Evolutionary conservation across 1,140 invertebrate species (phyloP), one percentile per base, ranked within the genome.

Genomic region (Holcopasites calliopsidis): DNA sequence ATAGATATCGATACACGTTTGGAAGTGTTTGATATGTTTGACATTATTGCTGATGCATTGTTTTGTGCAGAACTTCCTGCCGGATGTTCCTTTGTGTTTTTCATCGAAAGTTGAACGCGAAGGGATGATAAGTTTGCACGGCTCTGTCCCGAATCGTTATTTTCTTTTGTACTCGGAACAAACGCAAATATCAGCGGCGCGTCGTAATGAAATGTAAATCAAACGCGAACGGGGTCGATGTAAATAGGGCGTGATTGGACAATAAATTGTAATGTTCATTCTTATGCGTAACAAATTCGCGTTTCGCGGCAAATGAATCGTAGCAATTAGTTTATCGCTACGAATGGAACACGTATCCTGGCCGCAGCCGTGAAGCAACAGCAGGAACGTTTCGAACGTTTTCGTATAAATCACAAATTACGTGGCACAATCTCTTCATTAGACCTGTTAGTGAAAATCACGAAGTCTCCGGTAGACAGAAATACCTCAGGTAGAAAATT

Each of bases 121-220:
- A 33, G 33, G 28, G 10, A 61, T 26, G 58, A 38, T 60, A 40
- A 60, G 57, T 60, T 64, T 10, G 31, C 40, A n/a, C 16, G 26
- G n/a, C 18, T 47, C 44, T n/a, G 16, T 61, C 38, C 16, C 58
- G 10, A 11, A 23, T 4, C 40, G 21, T 35, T 50, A 31, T 33
- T 23, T 23, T 23, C 13, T 4, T 44, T 35, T 11, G n/a, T 31
- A 35, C 10, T 16, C 7, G 49, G 21, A 55, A 55, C 35, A 26
- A 31, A 54, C 18, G 23, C 23, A 38, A 61, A 40, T 52, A 52
- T 62, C 44, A 26, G 52, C 33, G 60, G 35, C 31, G 44, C 42
- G 42, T 81, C 64, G 66, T 42, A 76, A 72, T 74, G 64, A 73
- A 72, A 64, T 75, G 61, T 54, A 66, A 80, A 82, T 69, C 73